Conservation (phyloP, 1,140 invertebrate genomes). For the Tetramorium alpestre region DNA sequence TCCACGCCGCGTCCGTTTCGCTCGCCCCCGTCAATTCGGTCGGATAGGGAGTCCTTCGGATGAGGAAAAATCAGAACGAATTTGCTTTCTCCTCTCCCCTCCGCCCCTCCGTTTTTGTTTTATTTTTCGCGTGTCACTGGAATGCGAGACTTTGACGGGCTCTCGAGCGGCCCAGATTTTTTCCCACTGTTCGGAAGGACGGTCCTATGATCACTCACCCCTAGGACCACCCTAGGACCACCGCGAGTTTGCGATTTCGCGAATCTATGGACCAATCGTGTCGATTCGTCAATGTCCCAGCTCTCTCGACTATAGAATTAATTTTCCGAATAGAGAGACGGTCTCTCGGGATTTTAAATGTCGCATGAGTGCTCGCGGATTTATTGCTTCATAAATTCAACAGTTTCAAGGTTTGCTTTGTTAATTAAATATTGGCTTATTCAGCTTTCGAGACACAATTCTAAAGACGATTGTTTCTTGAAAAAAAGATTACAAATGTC, state of each 20-base stretch:
- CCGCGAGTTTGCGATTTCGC: background rate
- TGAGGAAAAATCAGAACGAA: background rate
- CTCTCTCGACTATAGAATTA: background rate
- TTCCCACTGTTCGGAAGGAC: background rate
- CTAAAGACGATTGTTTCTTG: background rate
- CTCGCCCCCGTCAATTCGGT: background rate
- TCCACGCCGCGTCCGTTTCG: background rate
- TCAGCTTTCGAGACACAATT: background rate
- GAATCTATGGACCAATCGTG: background rate
- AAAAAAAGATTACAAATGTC: background rate
- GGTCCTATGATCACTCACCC: background rate
- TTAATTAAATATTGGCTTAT: background rate
- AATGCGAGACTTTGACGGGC: background rate
- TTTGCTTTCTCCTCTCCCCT: background rate
- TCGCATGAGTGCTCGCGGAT: background rate
- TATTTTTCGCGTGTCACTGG: slow-evolving; percentile 6
- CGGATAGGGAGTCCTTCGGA: background rate
- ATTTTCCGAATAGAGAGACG: no score
- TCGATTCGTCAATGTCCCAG: no score
- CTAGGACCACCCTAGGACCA: background rate
- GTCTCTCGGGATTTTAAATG: background rate
- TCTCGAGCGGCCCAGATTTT: background rate
- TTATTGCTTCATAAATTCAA: background rate
- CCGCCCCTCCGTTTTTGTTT: background rate
- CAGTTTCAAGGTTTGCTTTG: background rate